Evolutionary conservation across 2,113 vertebrate genomes (phyloP), one percentile per base, ranked within the genome.

Genomic region (Pluvialis apricaria): DNA sequence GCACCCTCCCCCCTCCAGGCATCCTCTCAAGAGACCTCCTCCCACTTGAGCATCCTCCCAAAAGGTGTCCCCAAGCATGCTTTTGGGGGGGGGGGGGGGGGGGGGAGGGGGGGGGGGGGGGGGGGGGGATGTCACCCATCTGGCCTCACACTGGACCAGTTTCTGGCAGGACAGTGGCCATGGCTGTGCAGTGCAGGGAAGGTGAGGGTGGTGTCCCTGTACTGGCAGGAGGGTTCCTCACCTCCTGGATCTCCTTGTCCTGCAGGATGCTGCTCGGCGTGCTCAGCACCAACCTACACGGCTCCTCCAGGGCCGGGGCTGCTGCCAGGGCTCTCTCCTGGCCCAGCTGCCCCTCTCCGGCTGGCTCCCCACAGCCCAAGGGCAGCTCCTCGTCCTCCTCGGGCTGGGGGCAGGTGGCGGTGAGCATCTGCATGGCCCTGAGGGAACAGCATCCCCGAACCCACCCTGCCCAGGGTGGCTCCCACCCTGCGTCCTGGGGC

Each of bases 101-200:
- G 16, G 19, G 24, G 9, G 16, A 11, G 28, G 49, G 9, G 13
- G 38, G 28, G 49, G 9, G 13, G 38, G 28, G 49, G 9, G 13
- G 38, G 28, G 49, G 9, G 19, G 24, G 9, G 16, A 11, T 32
- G 31, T 32, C 89, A 38, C 51, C 61, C 51, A 5, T 31, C 26
- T 32, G 61, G 51, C 55, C 51, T 66, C 5, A 1, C 9, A 1
- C 28, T 5, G 68, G 57, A 11, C 26, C 51, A 7, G 45, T 15
- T 47, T 13, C 52, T 11, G 54, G 32, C 5, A 22, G 29, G 36
- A 22, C 31, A 32, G 45, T 1, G 84, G 55, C 58, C 44, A 5
- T 2, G 34, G 66, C 45, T 40, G 24, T 1, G 4, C 0, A 2
- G 18, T 1, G 0, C 0, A 1, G 29, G 34, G 15, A 25, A 9